Conservation (phyloP, 2,797 vertebrate species). For the Etheostoma nigrum region DNA sequence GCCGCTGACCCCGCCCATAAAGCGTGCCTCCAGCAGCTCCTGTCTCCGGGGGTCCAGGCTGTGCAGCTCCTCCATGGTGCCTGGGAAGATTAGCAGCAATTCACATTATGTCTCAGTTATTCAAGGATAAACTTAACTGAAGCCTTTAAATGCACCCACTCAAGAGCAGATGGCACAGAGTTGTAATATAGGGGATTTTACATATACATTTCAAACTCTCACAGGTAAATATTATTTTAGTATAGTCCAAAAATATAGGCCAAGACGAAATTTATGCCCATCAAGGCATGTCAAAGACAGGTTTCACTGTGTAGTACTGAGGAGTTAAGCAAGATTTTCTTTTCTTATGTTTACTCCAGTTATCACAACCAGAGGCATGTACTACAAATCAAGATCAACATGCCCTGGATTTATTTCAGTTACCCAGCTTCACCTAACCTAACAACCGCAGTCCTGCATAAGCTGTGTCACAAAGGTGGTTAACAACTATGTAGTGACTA, state of each 20-base stretch:
- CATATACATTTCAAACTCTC: conserved; percentile 5
- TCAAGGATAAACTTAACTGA: conserved; percentile 29
- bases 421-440: too few species aligned
- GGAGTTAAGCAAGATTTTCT: neutral
- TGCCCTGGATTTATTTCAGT: too few species aligned
- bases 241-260: conserved; percentile 27
- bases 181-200: conserved; percentile 22
- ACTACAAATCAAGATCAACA: too few species aligned
- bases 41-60: conserved; percentile 98
- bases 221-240: conserved; percentile 17
- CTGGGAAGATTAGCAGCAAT: conserved; percentile 76
- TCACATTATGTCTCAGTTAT: conserved; percentile 42
- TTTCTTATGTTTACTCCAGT: conserved; percentile 14
- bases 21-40: conserved; percentile 96
- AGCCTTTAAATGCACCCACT: conserved; percentile 31
- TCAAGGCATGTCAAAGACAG: conserved; percentile 2
- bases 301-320: conserved; percentile 14
- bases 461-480: too few species aligned
- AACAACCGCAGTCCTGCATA: too few species aligned
- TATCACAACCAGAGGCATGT: neutral
- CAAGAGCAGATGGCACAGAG: conserved; percentile 32
- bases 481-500: too few species aligned
- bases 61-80: conserved; percentile 99
- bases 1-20: conserved; percentile 95
- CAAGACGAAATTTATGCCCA: conserved; percentile 2